Base-by-base conservation (phyloP, 2,888 invertebrate species). In the Oligia latruncula region DNA sequence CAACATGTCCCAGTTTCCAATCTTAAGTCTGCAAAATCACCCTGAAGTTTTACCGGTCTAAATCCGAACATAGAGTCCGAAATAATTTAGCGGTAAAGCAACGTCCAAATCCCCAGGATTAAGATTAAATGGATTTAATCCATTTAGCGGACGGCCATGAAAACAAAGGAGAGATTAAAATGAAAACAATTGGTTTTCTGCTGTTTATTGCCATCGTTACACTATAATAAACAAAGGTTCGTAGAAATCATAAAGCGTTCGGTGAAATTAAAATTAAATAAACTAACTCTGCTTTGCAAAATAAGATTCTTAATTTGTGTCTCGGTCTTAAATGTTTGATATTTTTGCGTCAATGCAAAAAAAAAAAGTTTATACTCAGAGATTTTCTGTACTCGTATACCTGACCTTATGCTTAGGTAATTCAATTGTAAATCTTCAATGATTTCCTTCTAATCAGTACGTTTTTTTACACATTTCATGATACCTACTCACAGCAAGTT, bases 1-100 rank as follows among this genome's bases (percentile, higher is more conserved):
- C 74, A 78, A 75, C 72, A 55, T 77, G 82, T 80, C 40, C 62
- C 62, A 77, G 60, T 81, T 84, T 67, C 29, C 23, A 78, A 68
- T 23, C n/a, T 74, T 80, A 78, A 81, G 66, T 72, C 78, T 40
- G 13, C 23, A 40, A 76, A 88, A 88, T 81, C 84, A 40, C 77
- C 64, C 72, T 83, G 86, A 86, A 84, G 86, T 82, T 81, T 68
- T 62, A 72, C 89, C 89, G 88, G 40, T 74, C 23, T 5, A 66
- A 68, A 77, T 66, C 43, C 62, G 65, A 60, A 68, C 40, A 79
- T 66, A 71, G 66, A 71, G 35, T 55, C 78, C 79, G 64, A 74
- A 67, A 46, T 3, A 43, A 68, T 77, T 67, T n/a, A 68, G 23
- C 17, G 68, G 58, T 80, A 80, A 78, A 71, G 49, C 20, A 80